Base-by-base conservation (phyloP, 1,140 invertebrate genomes). In the Nomia melanderi region DNA sequence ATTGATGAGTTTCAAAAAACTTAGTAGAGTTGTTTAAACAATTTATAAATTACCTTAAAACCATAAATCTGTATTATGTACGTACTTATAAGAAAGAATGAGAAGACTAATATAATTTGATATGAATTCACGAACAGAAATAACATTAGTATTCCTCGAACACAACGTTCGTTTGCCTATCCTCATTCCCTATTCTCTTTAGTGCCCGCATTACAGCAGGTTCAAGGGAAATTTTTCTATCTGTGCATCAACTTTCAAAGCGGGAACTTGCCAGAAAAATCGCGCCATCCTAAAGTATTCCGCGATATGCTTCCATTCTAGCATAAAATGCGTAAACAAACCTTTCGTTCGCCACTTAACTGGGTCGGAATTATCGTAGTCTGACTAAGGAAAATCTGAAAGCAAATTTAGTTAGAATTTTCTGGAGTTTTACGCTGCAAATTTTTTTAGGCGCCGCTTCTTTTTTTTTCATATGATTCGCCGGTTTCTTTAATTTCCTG, bases 271-370 rank as follows among this genome's bases (percentile, higher is more conserved):
- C 33, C 50, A 27, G 66, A 44, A 78, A 60, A 78, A 78, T 60
- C 63, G 11, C 53, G 12, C 33, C 12, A 41, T 53, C 47, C 44
- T 3, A 12, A 44, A 44, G 12, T 44, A 44, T 44, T 44, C 41
- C 41, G 41, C 41, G 71, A 75, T 33, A 41, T 25, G 33, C 39
- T 20, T 14, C 36, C 33, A 72, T 17, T 33, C 31, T 44, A 50
- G 12, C 33, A 29, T 78, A 0, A 80, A 66, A 59, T 33, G 47
- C 17, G 33, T 57, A 65, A 78, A 80, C 62, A 60, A 54, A 73
- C 50, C 41, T 36, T 72, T 72, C 33, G 25, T 41, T 66, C 12
- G 50, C 8, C 36, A 6, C 23, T 41, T 41, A 41, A 8, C 8
- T 11, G 2, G 11, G 8, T 1, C 11, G 23, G 9, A 54, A 54